Evolutionary conservation across 2,113 vertebrate species (phyloP).

Genomic region (Campylomormyrus tamandua): DNA sequence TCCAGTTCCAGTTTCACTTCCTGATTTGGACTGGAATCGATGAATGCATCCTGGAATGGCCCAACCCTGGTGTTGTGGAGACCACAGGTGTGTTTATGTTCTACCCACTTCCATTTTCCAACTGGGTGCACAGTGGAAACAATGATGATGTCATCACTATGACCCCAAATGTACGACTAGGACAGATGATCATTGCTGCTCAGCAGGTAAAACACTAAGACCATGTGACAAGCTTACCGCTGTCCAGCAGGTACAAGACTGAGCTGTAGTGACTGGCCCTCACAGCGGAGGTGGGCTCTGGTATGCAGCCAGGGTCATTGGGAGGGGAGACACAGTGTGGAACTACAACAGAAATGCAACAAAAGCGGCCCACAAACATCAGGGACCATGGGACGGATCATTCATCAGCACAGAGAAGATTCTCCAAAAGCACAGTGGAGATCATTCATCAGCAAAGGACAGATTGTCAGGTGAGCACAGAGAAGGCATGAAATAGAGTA

Average conservation of each 20-base stretch:
- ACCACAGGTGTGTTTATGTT: neutral
- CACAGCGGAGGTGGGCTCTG: conserved; percentile 62
- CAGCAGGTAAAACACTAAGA: neutral
- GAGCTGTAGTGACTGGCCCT: conserved; percentile 69
- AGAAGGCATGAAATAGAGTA: neutral
- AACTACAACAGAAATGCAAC: conserved; percentile 64
- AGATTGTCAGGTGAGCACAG: neutral
- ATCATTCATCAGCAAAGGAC: neutral
- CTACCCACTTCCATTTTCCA: neutral
- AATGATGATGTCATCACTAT: neutral
- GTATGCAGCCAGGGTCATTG: conserved; percentile 59
- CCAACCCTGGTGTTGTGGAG: neutral
- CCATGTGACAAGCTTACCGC: conserved; percentile 54
- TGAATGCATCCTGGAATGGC: too few species aligned
- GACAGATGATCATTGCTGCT: neutral
- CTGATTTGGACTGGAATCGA: too few species aligned
- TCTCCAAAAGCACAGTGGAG: neutral
- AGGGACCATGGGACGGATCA: neutral
- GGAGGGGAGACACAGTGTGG: conserved; percentile 63
- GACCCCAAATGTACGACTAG: neutral
- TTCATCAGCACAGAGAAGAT: neutral
- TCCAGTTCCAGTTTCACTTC: too few species aligned
- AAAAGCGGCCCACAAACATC: conserved; percentile 16
- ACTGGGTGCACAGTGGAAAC: neutral
- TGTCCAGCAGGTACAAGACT: conserved; percentile 73